phyloP scores from a whole-genome alignment of 2,113 vertebrate species.

The Loxodonta africana region DNA sequence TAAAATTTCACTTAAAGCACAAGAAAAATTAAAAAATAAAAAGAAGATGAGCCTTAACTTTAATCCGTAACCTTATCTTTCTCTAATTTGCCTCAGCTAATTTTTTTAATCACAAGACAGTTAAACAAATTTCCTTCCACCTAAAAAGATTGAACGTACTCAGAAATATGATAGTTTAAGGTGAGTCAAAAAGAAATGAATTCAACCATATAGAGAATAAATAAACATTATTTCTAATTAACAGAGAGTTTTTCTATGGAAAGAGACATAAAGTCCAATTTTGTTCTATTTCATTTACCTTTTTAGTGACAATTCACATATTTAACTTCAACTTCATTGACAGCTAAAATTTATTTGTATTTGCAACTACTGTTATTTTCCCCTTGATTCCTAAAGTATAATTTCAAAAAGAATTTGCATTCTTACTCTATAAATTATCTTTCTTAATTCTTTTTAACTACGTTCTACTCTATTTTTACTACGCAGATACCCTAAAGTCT shows the following conservation, averaged over 20 bases:
- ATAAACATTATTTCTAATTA: background rate
- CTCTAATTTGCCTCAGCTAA: background rate
- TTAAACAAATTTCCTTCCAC: conserved; percentile 17
- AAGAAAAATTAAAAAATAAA: no score
- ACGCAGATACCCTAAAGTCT: conserved; percentile 51
- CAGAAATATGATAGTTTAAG: conserved; percentile 6
- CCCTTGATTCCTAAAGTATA: conserved; percentile 40
- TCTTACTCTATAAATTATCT: background rate
- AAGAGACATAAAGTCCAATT: background rate
- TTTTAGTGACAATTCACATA: conserved; percentile 35
- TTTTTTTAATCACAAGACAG: background rate
- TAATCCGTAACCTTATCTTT: conserved; percentile 40
- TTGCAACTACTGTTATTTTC: conserved; percentile 66
- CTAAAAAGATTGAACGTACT: background rate
- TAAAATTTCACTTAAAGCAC: no score
- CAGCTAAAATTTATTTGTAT: conserved; percentile 72
- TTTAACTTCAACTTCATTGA: conserved; percentile 69
- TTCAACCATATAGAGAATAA: background rate
- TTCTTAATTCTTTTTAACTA: background rate
- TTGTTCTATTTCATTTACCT: conserved; percentile 41
- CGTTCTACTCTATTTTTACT: background rate
- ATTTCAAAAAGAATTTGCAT: conserved; percentile 55
- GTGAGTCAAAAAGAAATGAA: background rate
- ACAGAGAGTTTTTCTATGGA: background rate
- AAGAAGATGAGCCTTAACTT: background rate